phyloP scores from a whole-genome alignment of 2,113 vertebrate species.

The Axis porcinus region DNA sequence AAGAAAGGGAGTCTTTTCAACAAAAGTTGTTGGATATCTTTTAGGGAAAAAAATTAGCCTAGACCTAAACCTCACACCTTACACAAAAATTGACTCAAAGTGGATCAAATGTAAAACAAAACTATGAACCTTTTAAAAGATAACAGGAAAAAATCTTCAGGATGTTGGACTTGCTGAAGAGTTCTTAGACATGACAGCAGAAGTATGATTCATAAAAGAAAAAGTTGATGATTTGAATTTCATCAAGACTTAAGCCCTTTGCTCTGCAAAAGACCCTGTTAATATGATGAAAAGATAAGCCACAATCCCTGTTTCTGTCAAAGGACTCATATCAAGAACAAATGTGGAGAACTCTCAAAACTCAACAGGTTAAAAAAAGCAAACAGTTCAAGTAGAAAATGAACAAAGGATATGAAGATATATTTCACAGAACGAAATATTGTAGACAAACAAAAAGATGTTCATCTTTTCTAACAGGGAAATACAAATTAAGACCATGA shows the following conservation, averaged over 20 bases:
- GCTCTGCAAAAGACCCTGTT: background rate
- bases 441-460: background rate
- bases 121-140: background rate
- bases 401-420: background rate
- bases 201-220: background rate
- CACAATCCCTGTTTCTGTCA: background rate
- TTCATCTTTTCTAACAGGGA: background rate
- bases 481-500: background rate
- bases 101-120: background rate
- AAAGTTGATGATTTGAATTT: background rate
- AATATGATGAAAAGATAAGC: background rate
- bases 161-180: background rate
- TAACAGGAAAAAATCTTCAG: background rate
- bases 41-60: background rate
- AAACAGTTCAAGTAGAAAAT: background rate
- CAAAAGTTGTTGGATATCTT: background rate
- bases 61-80: background rate
- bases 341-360: background rate
- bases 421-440: background rate
- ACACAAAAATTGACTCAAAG: background rate
- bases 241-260: background rate
- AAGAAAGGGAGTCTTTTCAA: background rate
- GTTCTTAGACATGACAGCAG: background rate
- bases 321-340: background rate
- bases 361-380: background rate